These are phyloP conservation scores for Kuschelorhynchus macadamiae DNA, from an alignment of 2,888 invertebrate species.

Conservation along the genomic window DNA sequence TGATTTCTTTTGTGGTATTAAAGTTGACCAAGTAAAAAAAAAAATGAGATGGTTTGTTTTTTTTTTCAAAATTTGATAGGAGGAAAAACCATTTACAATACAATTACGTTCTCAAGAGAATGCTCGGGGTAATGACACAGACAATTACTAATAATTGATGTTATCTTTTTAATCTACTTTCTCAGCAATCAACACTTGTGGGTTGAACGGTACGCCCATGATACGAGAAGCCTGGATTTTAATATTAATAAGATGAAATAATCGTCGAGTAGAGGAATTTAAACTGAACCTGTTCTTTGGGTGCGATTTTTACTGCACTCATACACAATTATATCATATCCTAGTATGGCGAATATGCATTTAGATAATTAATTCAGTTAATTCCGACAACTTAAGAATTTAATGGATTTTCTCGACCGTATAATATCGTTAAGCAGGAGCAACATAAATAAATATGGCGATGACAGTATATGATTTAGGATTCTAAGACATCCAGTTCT, in stretches of 20 bases:
- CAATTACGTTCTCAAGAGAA: no score
- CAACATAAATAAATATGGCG: conserved; percentile 4
- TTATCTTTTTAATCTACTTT: no score
- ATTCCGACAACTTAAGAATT: no score
- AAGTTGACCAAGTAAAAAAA: no score
- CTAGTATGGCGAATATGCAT: conserved; percentile 8
- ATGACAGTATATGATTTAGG: conserved; percentile 8
- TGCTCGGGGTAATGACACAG: no score
- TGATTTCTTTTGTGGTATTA: no score
- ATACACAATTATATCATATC: conserved; percentile 32
- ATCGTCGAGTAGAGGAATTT: conserved; percentile 18
- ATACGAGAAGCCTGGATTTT: background rate
- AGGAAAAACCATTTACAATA: no score
- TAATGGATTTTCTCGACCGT: no score
- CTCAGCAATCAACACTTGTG: no score
- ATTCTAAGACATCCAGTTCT: conserved; percentile 12
- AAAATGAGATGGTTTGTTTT: no score
- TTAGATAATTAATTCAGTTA: background rate
- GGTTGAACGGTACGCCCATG: conserved; percentile 13
- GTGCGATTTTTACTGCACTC: conserved; percentile 18
- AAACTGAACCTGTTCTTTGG: conserved; percentile 34
- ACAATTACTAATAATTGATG: no score
- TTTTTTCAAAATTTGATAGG: no score
- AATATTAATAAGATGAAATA: conserved; percentile 27
- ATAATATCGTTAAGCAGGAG: background rate